These are phyloP conservation scores for Diplodus puntazzo DNA, from an alignment of 2,797 vertebrate species.

Conservation along the genomic window DNA sequence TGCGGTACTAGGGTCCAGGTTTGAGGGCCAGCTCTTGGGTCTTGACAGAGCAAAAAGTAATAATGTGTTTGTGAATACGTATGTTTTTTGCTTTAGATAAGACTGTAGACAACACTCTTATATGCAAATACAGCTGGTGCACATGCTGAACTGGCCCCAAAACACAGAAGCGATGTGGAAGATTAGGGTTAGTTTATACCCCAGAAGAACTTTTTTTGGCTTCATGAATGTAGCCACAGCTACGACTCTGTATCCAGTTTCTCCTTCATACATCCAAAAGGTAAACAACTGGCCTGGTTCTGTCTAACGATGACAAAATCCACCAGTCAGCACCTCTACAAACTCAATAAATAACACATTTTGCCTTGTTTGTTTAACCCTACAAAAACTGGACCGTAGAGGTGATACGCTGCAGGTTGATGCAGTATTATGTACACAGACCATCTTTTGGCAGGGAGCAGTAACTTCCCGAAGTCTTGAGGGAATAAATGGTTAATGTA, in stretches of 20 bases:
- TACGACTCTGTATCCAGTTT: too few relatives aligned
- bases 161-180: too few relatives aligned
- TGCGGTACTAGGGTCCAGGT: neutral
- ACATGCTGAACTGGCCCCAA: neutral
- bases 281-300: neutral
- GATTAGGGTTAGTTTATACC: too few relatives aligned
- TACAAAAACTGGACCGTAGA: neutral
- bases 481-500: neutral
- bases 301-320: neutral
- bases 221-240: too few relatives aligned
- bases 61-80: neutral
- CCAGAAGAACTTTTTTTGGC: too few relatives aligned
- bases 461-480: neutral
- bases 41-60: neutral
- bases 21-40: slow-evolving; percentile 20
- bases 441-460: neutral
- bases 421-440: neutral
- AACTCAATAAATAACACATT: neutral
- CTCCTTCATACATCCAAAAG: too few relatives aligned
- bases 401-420: neutral
- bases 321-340: neutral
- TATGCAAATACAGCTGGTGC: neutral
- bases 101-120: neutral
- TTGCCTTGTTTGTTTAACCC: neutral
- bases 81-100: neutral